Evolutionary conservation across 2,113 vertebrate genomes (phyloP).

Genomic region (Menura novaehollandiae): DNA sequence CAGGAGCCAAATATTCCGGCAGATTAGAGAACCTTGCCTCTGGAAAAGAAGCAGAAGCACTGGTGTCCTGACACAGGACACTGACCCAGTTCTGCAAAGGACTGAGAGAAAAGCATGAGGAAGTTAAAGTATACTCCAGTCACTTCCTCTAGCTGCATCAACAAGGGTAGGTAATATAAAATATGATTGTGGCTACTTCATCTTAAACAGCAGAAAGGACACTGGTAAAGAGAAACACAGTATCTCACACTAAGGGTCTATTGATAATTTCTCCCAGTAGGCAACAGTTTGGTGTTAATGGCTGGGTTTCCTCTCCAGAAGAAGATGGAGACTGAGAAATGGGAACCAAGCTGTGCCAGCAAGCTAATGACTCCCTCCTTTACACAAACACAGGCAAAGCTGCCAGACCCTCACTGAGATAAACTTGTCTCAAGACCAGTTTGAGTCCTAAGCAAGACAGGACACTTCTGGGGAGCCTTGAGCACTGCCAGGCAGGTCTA

Average conservation of each 20-base stretch:
- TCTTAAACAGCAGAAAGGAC: not conserved
- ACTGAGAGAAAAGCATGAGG: not conserved
- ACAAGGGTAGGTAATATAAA: not conserved
- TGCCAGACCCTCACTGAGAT: not conserved
- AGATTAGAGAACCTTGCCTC: not conserved
- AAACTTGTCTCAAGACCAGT: not conserved
- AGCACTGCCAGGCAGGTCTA: not conserved
- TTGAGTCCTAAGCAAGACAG: not conserved
- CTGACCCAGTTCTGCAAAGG: not conserved
- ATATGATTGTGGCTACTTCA: not conserved
- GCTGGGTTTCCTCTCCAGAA: not conserved
- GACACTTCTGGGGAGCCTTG: not conserved
- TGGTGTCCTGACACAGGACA: not conserved
- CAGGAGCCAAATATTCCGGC: slow-evolving; percentile 19
- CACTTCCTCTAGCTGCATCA: not conserved
- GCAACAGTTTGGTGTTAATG: not conserved
- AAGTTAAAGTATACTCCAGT: not conserved
- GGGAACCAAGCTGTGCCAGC: not conserved
- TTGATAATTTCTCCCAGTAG: not conserved
- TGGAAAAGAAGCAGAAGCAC: not conserved
- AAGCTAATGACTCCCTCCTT: not conserved
- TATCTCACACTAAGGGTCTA: not conserved
- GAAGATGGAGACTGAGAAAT: not conserved
- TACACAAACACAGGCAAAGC: not conserved
- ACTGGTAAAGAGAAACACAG: not conserved